phyloP scores from a whole-genome alignment of 2,888 invertebrate genomes.

The Cheilosia soror region DNA sequence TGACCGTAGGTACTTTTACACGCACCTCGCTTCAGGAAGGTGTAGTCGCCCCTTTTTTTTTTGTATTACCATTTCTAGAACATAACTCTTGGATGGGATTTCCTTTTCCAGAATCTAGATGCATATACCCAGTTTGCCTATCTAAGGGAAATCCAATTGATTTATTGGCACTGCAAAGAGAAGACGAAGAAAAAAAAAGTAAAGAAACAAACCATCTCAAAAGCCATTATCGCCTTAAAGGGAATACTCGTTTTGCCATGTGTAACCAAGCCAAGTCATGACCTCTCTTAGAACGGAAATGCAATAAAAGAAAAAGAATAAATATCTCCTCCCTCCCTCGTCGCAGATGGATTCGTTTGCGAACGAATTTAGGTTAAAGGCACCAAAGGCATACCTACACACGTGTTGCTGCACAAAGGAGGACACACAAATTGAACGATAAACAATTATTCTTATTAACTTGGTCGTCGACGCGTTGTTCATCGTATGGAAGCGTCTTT shows the following conservation, averaged over 20 bases:
- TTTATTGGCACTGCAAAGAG: conserved; percentile 45
- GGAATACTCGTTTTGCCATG: conserved; percentile 25
- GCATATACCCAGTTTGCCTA: conserved; percentile 25
- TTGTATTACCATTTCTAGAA: neutral
- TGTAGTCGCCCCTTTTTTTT: too few species aligned
- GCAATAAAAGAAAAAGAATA: neutral
- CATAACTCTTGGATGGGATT: conserved; percentile 8
- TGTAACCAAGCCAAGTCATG: conserved; percentile 25
- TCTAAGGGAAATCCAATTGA: conserved; percentile 51
- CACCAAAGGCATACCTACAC: neutral
- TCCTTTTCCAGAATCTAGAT: conserved; percentile 41
- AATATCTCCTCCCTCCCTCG: too few species aligned
- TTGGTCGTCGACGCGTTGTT: neutral
- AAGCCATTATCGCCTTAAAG: conserved; percentile 63
- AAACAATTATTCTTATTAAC: conserved; percentile 24
- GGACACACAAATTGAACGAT: conserved; percentile 12
- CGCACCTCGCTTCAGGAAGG: neutral
- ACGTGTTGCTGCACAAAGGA: neutral
- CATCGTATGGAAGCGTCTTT: conserved; percentile 11
- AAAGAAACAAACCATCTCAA: conserved; percentile 25
- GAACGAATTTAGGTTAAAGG: conserved; percentile 34
- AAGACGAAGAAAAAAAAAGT: neutral
- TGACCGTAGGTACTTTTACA: neutral
- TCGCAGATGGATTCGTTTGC: neutral
- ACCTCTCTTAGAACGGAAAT: conserved; percentile 34